These are phyloP conservation scores for Taeniopygia guttata DNA, from an alignment of 2,797 vertebrate species.

Conservation along the genomic window DNA sequence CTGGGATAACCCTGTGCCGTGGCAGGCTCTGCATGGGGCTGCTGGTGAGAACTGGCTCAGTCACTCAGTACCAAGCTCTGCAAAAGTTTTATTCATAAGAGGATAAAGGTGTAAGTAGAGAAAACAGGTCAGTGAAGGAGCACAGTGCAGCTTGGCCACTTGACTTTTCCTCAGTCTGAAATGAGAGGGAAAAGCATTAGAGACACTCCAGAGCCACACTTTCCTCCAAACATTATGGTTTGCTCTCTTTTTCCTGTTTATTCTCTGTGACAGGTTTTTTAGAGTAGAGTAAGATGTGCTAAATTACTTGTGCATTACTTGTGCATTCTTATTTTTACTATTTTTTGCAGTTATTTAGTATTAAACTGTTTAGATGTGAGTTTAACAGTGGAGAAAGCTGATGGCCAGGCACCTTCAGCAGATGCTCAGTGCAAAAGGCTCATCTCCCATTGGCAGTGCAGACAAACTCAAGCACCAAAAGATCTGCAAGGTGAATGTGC, in stretches of 20 bases:
- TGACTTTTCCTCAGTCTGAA: neutral
- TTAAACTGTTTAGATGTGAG: neutral
- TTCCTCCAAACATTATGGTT: neutral
- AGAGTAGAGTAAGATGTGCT: too few relatives aligned
- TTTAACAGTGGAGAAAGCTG: neutral
- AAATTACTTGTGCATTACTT: too few relatives aligned
- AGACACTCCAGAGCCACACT: neutral
- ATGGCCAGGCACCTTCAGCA: neutral
- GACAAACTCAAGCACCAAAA: neutral
- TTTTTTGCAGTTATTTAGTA: neutral
- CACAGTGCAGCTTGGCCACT: neutral
- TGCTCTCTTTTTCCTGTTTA: neutral
- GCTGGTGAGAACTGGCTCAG: neutral
- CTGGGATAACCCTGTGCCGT: neutral
- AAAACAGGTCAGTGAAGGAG: neutral
- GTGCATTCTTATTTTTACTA: neutral
- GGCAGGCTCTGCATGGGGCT: neutral
- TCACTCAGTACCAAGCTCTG: neutral
- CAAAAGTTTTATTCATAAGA: neutral
- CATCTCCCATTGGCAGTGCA: rapidly evolving
- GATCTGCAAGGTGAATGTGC: neutral
- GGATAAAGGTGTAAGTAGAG: neutral
- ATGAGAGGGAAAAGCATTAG: neutral
- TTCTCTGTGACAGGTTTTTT: neutral
- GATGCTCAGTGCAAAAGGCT: neutral